Evolutionary conservation across 2,888 invertebrate genomes (phyloP).

Genomic region (Endomychus coccineus): DNA sequence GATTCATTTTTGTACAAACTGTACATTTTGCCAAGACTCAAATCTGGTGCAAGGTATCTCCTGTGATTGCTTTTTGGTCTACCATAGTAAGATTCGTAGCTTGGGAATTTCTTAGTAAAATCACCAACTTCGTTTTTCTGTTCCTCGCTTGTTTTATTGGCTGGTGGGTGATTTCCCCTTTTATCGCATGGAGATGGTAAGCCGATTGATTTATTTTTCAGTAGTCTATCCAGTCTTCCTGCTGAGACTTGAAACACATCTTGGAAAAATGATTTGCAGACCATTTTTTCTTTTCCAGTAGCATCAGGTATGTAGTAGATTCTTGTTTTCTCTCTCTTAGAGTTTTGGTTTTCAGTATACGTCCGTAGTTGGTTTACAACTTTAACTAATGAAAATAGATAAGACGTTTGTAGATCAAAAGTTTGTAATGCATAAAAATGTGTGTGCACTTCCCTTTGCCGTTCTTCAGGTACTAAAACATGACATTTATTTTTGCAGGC

Average conservation of each 20-base stretch:
- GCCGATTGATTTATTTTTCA: conserved; percentile 17
- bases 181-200: conserved; percentile 17
- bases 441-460: conserved; percentile 7
- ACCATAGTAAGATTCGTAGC: conserved; percentile 22
- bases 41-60: conserved; percentile 22
- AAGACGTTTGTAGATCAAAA: conserved; percentile 5
- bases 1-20: conserved; percentile 17
- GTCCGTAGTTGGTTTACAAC: conserved; percentile 7
- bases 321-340: conserved; percentile 4
- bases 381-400: conserved; percentile 4
- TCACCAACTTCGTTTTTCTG: conserved; percentile 16
- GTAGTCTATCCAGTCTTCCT: conserved; percentile 16
- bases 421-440: conserved; percentile 7
- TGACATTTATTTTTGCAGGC: conserved; percentile 4
- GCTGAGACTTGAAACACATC: conserved; percentile 14
- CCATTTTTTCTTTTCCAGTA: not conserved
- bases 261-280: conserved; percentile 11
- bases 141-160: conserved; percentile 17
- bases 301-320: conserved; percentile 6
- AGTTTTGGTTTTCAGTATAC: conserved; percentile 6
- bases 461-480: conserved; percentile 4
- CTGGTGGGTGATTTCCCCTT: conserved; percentile 19
- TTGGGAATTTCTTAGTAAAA: conserved; percentile 13
- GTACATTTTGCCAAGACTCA: conserved; percentile 22
- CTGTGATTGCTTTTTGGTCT: conserved; percentile 18